These are phyloP conservation scores for Petrocephalus microphthalmus DNA, from an alignment of 2,113 vertebrate species.

Conservation along the genomic window DNA sequence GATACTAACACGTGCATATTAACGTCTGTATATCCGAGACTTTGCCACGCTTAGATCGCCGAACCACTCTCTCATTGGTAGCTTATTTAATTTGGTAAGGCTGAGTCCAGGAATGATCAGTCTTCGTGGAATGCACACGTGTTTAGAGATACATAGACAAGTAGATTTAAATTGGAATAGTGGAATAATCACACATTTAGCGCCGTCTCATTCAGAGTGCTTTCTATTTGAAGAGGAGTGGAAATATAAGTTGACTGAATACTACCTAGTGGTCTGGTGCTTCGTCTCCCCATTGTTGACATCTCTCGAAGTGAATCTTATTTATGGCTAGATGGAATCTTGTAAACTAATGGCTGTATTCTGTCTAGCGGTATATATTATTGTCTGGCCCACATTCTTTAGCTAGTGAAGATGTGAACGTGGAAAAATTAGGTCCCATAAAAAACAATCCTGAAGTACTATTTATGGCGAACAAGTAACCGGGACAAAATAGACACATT, in stretches of 20 bases:
- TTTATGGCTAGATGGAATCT: slow-evolving; percentile 5
- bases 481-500: background rate
- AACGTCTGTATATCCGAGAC: background rate
- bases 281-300: background rate
- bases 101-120: background rate
- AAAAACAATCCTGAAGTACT: background rate
- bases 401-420: background rate
- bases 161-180: background rate
- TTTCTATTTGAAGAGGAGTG: background rate
- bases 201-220: background rate
- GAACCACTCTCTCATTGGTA: background rate
- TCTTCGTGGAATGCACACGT: slow-evolving; percentile 20
- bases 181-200: slow-evolving; percentile 21
- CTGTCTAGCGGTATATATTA: slow-evolving; percentile 12
- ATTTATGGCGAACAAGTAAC: background rate
- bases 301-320: slow-evolving; percentile 1
- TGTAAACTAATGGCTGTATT: background rate
- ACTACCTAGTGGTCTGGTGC: background rate
- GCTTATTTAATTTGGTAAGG: background rate
- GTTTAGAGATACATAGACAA: background rate
- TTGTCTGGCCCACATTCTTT: background rate
- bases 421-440: background rate
- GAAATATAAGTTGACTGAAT: background rate
- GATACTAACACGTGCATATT: background rate
- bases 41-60: background rate